Evolutionary conservation across 2,797 vertebrate species (phyloP), one percentile per base, ranked within the genome.

Genomic region (Percopsis omiscomaycus): DNA sequence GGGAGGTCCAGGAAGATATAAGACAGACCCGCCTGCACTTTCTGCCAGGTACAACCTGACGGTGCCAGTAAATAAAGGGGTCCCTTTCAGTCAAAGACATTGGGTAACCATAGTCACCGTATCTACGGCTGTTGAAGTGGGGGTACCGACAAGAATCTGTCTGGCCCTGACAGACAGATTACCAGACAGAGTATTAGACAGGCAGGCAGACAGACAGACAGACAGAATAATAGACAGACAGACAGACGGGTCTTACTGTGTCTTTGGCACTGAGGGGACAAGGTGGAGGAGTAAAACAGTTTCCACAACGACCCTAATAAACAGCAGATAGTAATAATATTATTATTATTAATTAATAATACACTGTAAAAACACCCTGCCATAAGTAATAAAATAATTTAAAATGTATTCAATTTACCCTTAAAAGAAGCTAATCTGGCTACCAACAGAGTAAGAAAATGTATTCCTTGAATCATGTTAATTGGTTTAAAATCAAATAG

Each of bases 271-370:
- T 88, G 16, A 48, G n/a, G 57, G 86, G 88, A 75, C 96, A 98
- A 30, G 57, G 1, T 0, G 89, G 93, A 56, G 87, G 81, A 0
- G 15, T 3, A 0, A 49, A 0, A 52, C 96, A 97, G 44, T 27
- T 3, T 56, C 94, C 92, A 8, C 96, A 98, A 30, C 68, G 81
- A 0, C 81, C 84, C 95, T 95, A 82, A 76, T 46, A 61, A 47
- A 66, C 80, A 53, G 81, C n/a, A 14, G 14, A 5, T 3, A 55
- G 30, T 5, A 37, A 37, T 37, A 37, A 8, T 37, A 5, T 1
- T 37, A 5, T 37, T 37, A 5, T 37, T 37, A 51, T 6, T 6
- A 11, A 16, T 5, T 51, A 51, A 51, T 51, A 5, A 3, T 54
- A 12, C 44, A 80, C 86, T 86, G 22, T 8, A 37, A 37, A 37